phyloP scores from a whole-genome alignment of 2,113 vertebrate species.

The Corydoras sp. region DNA sequence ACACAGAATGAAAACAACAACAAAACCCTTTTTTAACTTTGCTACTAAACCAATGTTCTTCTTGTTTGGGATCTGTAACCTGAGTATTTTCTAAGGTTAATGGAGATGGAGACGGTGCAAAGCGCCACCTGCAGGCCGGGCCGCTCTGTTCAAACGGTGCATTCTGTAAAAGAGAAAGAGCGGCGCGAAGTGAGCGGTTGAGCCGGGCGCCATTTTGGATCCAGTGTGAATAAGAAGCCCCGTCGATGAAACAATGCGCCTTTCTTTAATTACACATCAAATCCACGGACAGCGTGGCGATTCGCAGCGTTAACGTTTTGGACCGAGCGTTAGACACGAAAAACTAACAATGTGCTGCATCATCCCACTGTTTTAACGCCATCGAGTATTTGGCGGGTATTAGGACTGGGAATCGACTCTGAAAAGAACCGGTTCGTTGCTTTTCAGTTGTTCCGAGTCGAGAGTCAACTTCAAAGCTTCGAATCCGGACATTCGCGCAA shows the following conservation, averaged over 20 bases:
- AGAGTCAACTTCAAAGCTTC: too few relatives aligned
- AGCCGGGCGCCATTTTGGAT: slow-evolving; percentile 72
- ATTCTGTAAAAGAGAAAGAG: slow-evolving; percentile 58
- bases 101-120: background rate
- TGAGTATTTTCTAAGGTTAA: background rate
- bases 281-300: background rate
- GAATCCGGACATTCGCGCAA: too few relatives aligned
- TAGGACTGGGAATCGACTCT: slow-evolving; percentile 13
- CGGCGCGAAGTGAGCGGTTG: slow-evolving; percentile 58
- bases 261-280: background rate
- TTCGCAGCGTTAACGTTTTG: too few relatives aligned
- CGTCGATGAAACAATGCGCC: background rate
- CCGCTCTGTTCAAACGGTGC: slow-evolving; percentile 45
- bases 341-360: background rate
- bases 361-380: background rate
- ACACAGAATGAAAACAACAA: too few relatives aligned
- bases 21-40: too few relatives aligned
- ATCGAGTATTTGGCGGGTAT: slow-evolving; percentile 53
- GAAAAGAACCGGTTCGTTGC: background rate
- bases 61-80: background rate
- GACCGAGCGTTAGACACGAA: background rate
- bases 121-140: slow-evolving; percentile 63
- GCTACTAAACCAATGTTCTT: background rate
- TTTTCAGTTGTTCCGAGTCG: background rate
- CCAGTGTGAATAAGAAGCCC: slow-evolving; percentile 19